phyloP scores from a whole-genome alignment of 2,888 invertebrate genomes.

The Sarcophaga subvicina region DNA sequence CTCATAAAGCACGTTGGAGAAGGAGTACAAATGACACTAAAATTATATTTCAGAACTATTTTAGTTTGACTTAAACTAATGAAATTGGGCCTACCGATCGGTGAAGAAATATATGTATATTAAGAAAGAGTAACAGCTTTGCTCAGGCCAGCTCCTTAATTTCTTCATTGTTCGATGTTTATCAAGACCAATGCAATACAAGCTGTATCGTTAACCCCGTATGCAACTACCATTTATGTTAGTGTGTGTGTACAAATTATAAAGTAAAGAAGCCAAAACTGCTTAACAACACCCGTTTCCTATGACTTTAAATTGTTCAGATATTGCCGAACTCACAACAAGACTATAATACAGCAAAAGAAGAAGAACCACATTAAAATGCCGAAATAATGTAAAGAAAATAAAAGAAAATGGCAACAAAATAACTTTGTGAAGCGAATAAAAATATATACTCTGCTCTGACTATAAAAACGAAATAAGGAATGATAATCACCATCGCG shows the following conservation, averaged over 20 bases:
- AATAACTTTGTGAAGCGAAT: conserved; percentile 68
- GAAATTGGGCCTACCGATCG: too few species aligned
- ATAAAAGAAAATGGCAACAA: not conserved
- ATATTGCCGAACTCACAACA: conserved; percentile 9
- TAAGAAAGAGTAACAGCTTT: too few species aligned
- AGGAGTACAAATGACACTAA: too few species aligned
- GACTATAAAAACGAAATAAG: conserved; percentile 48
- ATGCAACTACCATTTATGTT: too few species aligned
- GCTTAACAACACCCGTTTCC: conserved; percentile 58
- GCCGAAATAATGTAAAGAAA: not conserved
- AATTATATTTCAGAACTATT: too few species aligned
- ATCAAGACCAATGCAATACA: too few species aligned
- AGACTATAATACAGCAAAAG: not conserved
- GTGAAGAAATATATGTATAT: too few species aligned
- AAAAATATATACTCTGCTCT: conserved; percentile 60
- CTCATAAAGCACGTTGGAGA: too few species aligned
- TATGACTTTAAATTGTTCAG: conserved; percentile 32
- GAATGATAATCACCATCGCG: conserved; percentile 81
- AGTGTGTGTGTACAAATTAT: not conserved
- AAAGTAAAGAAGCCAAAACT: conserved; percentile 54
- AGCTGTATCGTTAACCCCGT: too few species aligned
- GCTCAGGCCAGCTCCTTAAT: too few species aligned
- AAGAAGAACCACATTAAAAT: conserved; percentile 32
- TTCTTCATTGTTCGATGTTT: too few species aligned
- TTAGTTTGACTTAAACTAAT: too few species aligned